Evolutionary conservation across 1,140 invertebrate species (phyloP).

Genomic region (Hycleus phaleratus): DNA sequence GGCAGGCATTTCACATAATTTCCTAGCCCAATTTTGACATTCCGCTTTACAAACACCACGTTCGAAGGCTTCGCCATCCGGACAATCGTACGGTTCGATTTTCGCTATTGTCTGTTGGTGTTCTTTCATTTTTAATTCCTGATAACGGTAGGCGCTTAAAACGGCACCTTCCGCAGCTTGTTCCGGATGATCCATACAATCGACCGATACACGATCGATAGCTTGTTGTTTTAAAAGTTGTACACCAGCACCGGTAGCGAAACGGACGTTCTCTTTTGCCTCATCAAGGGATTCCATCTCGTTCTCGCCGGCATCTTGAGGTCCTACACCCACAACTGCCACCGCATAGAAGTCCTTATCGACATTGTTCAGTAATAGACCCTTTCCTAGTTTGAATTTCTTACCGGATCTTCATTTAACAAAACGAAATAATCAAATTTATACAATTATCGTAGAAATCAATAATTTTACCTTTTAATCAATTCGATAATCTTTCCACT

Average conservation of each 20-base stretch:
- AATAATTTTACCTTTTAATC: slow-evolving; percentile 12
- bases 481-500: slow-evolving; percentile 17
- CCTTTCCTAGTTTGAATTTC: neutral
- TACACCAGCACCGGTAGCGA: slow-evolving; percentile 51
- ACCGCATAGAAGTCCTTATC: slow-evolving; percentile 55
- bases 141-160: slow-evolving; percentile 58
- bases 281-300: slow-evolving; percentile 60
- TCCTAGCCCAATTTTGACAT: slow-evolving; percentile 72
- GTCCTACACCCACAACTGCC: slow-evolving; percentile 61
- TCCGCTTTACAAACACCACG: slow-evolving; percentile 48
- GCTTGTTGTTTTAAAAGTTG: slow-evolving; percentile 49
- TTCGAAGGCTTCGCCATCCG: slow-evolving; percentile 35
- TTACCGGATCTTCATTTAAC: neutral
- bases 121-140: slow-evolving; percentile 52
- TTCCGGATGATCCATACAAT: slow-evolving; percentile 63
- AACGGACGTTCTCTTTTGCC: slow-evolving; percentile 56
- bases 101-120: slow-evolving; percentile 45
- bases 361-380: slow-evolving; percentile 44
- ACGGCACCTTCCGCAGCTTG: slow-evolving; percentile 65
- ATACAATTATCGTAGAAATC: neutral
- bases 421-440: neutral
- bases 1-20: slow-evolving; percentile 67
- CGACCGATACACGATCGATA: slow-evolving; percentile 54
- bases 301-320: slow-evolving; percentile 55
- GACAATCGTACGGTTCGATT: slow-evolving; percentile 44